A percentile compares a stretch with the other conserved stretches of the same genome.
Conservation (phyloP, 2,113 vertebrate genomes). For the Leptodactylus fuscus region DNA sequence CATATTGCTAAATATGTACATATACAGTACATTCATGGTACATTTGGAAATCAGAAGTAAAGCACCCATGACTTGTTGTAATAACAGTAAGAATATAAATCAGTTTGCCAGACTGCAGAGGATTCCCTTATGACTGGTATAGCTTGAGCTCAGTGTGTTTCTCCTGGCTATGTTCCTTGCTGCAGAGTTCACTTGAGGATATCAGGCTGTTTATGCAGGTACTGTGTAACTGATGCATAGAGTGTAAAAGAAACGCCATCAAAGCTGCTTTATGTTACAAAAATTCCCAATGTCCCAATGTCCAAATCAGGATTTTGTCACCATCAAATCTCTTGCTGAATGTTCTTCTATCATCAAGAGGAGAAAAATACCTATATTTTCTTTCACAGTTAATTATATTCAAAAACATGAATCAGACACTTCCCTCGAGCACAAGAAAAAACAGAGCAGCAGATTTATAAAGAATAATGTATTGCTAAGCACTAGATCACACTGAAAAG, state of each 20-base stretch:
- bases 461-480: not conserved
- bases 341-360: not conserved
- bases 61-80: slow-evolving; percentile 1
- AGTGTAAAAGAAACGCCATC: not conserved
- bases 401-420: not conserved
- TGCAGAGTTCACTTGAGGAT: slow-evolving; percentile 38
- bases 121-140: slow-evolving; percentile 32
- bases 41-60: not conserved
- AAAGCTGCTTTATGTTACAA: not conserved
- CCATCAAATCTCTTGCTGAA: not conserved
- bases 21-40: too few species aligned
- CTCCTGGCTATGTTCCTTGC: slow-evolving; percentile 21
- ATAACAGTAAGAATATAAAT: slow-evolving; percentile 10
- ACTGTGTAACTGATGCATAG: not conserved
- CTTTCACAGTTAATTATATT: not conserved
- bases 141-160: slow-evolving; percentile 23
- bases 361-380: not conserved
- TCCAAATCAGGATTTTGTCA: not conserved
- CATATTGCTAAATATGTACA: too few species aligned
- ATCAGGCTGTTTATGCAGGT: slow-evolving; percentile 20
- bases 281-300: not conserved
- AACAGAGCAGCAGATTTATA: not conserved
- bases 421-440: not conserved
- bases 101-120: slow-evolving; percentile 7
- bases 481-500: not conserved